Conservation (phyloP, 2,888 invertebrate genomes). For the Unio pictorum region DNA sequence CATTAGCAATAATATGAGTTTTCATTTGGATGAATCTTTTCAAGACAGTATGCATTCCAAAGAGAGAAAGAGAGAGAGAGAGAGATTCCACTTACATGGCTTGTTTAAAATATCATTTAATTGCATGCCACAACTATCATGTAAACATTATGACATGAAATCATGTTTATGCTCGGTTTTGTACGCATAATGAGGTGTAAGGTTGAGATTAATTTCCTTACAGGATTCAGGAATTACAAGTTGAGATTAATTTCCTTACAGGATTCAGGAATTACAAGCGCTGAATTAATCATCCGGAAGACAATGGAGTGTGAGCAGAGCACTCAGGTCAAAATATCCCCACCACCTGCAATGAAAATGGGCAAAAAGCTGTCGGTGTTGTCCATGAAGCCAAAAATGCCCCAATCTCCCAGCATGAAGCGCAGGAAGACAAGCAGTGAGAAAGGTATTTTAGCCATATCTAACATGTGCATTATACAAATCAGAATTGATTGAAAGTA, state of each 20-base stretch:
- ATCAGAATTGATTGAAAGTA: too few species aligned
- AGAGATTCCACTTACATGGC: too few species aligned
- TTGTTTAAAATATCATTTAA: too few species aligned
- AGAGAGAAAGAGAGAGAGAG: too few species aligned
- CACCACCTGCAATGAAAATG: slow-evolving; percentile 66
- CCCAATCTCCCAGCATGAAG: slow-evolving; percentile 83
- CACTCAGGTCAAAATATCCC: slow-evolving; percentile 43
- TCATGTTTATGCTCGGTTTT: background rate
- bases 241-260: slow-evolving; percentile 16
- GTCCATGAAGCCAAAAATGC: slow-evolving; percentile 75
- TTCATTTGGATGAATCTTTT: too few species aligned
- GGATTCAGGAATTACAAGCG: slow-evolving; percentile 50
- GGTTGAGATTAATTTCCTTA: background rate
- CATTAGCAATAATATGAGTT: too few species aligned
- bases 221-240: slow-evolving; percentile 54
- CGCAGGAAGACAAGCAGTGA: slow-evolving; percentile 64
- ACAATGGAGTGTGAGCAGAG: slow-evolving; percentile 40
- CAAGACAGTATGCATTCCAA: too few species aligned
- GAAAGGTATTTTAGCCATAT: slow-evolving; percentile 29
- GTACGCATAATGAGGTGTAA: slow-evolving; percentile 5
- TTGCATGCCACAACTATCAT: too few species aligned
- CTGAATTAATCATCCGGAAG: slow-evolving; percentile 56
- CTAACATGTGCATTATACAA: too few species aligned
- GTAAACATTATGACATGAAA: too few species aligned
- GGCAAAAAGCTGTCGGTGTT: slow-evolving; percentile 72